Percentiles rank a stretch among this genome's conserved stretches.
Evolutionary conservation across 2,797 vertebrate genomes (phyloP).

Genomic region (Gouania willdenowi): DNA sequence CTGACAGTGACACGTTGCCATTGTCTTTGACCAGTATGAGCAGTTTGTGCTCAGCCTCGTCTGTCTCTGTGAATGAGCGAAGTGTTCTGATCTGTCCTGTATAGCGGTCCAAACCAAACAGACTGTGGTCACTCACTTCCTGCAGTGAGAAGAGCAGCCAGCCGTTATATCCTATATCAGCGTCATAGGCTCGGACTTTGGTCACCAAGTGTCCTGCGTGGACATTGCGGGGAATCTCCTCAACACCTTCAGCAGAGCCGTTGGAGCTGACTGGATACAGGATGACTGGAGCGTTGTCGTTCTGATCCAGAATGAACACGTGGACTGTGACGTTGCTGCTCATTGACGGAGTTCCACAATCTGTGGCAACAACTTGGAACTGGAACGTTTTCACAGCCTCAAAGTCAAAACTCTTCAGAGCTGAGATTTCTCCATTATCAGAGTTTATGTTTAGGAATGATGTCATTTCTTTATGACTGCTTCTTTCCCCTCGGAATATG

Average conservation of each 20-base stretch:
- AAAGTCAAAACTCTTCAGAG: slow-evolving; percentile 50
- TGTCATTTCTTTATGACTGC: slow-evolving; percentile 5
- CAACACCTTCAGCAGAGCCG: slow-evolving; percentile 25
- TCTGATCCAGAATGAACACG: slow-evolving; percentile 29
- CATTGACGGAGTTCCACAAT: slow-evolving; percentile 26
- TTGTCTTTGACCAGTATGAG: slow-evolving; percentile 56
- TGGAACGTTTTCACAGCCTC: slow-evolving; percentile 40
- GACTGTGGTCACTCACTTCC: slow-evolving; percentile 34
- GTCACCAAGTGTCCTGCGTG: slow-evolving; percentile 8
- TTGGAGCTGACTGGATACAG: slow-evolving; percentile 39
- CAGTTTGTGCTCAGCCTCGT: slow-evolving; percentile 27
- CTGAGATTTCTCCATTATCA: slow-evolving; percentile 33
- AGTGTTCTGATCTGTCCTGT: slow-evolving; percentile 46
- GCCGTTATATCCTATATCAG: slow-evolving; percentile 44
- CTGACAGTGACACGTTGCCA: slow-evolving; percentile 31
- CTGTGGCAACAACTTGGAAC: slow-evolving; percentile 33
- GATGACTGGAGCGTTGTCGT: slow-evolving; percentile 49
- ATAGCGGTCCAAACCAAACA: slow-evolving; percentile 37
- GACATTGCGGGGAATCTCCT: slow-evolving; percentile 21
- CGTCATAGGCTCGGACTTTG: slow-evolving; percentile 31
- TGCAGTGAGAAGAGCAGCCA: slow-evolving; percentile 36
- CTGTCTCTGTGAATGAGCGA: slow-evolving; percentile 38
- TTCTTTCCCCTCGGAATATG: slow-evolving; percentile 11
- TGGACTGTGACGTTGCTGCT: slow-evolving; percentile 32
- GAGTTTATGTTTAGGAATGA: slow-evolving; percentile 44